These are phyloP conservation scores for Caranx melampygus DNA, from an alignment of 2,113 vertebrate genomes.

Conservation along the genomic window DNA sequence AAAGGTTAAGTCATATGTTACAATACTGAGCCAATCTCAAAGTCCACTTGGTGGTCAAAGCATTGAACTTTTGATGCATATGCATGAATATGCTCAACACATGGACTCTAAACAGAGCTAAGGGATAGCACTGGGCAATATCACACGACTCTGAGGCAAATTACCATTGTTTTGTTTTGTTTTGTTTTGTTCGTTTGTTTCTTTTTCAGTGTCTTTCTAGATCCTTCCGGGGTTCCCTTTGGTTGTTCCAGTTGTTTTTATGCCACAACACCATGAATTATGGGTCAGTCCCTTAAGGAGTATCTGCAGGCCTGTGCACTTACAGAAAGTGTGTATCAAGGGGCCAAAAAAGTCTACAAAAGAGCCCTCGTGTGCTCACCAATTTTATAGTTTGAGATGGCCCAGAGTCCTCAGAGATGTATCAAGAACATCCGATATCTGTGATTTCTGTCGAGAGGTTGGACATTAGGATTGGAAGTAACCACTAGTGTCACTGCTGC, in stretches of 20 bases:
- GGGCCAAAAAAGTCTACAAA: constrained; percentile 31
- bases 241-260: constrained; percentile 12
- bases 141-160: not conserved
- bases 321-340: constrained; percentile 46
- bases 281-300: constrained; percentile 27
- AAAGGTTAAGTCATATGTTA: not conserved
- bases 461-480: constrained; percentile 18
- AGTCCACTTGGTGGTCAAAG: not conserved
- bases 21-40: not conserved
- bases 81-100: not conserved
- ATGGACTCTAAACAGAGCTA: not conserved
- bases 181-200: not conserved
- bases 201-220: not conserved
- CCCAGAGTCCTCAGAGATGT: constrained; percentile 12
- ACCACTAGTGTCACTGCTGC: constrained; percentile 12
- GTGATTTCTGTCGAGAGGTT: constrained; percentile 17
- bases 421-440: constrained; percentile 42
- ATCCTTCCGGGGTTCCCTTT: constrained; percentile 19
- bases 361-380: constrained; percentile 23
- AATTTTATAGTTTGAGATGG: constrained; percentile 18
- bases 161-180: not conserved
- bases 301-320: constrained; percentile 28
- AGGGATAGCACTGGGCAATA: not conserved
- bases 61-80: not conserved
- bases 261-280: constrained; percentile 38